Conservation (phyloP, 2,888 invertebrate species). For the Chaetogeoica ovagalla region DNA sequence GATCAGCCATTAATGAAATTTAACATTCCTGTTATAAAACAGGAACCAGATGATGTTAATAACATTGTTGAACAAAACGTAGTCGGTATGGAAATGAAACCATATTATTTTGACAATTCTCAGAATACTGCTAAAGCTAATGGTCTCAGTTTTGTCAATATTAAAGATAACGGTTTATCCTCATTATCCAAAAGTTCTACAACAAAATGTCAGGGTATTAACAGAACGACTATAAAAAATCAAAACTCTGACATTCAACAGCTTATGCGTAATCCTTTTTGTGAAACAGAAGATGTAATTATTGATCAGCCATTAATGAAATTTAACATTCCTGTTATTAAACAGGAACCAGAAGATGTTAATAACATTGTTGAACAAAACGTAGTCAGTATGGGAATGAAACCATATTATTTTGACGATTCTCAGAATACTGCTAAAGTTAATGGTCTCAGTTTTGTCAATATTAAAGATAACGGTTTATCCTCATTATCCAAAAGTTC, state of each 20-base stretch:
- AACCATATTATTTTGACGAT: not conserved
- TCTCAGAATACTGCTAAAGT: not conserved
- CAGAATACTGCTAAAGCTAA: not conserved
- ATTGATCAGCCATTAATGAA: not conserved
- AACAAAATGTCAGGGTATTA: not conserved
- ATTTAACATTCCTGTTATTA: not conserved
- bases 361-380: not conserved
- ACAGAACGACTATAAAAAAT: not conserved
- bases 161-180: not conserved
- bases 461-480: not conserved
- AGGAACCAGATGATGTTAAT: too few species aligned
- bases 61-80: too few species aligned
- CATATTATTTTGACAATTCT: not conserved
- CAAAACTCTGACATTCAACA: not conserved
- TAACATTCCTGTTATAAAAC: too few species aligned
- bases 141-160: not conserved
- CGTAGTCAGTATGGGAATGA: not conserved
- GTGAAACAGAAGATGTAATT: not conserved
- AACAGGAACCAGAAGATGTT: not conserved
- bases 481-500: not conserved
- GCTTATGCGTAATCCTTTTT: not conserved
- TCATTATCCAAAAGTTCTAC: not conserved
- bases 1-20: not conserved
- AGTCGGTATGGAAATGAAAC: too few species aligned
- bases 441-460: not conserved